phyloP scores from a whole-genome alignment of 2,888 invertebrate genomes.

The Macropis europaea region DNA sequence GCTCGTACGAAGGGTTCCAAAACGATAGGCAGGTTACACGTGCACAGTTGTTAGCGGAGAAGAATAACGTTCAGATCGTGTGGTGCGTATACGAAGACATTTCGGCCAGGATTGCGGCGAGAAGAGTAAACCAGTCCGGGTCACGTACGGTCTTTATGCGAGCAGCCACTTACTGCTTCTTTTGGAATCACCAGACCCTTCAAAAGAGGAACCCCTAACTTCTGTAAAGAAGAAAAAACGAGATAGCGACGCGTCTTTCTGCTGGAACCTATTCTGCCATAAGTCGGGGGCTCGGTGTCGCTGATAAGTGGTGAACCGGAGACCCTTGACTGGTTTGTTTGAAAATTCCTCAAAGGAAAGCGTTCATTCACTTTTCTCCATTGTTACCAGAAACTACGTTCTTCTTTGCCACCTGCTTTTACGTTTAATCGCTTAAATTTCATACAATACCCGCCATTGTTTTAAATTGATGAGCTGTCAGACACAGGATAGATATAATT shows the following conservation, averaged over 20 bases:
- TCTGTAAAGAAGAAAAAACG: neutral
- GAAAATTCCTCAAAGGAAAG: no score
- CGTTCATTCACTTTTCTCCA: no score
- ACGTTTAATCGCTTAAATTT: no score
- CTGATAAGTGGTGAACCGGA: slow-evolving; percentile 20
- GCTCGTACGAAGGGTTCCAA: neutral
- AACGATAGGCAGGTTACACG: slow-evolving; percentile 9
- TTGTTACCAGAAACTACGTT: no score
- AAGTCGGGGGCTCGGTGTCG: slow-evolving; percentile 2
- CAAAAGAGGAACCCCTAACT: slow-evolving; percentile 17
- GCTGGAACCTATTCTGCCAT: slow-evolving; percentile 1
- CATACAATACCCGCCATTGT: no score
- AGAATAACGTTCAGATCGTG: slow-evolving; percentile 60
- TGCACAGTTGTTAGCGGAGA: neutral
- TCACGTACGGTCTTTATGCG: slow-evolving; percentile 71
- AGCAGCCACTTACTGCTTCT: slow-evolving; percentile 63
- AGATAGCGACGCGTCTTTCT: slow-evolving; percentile 15
- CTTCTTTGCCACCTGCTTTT: no score
- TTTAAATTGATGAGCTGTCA: no score
- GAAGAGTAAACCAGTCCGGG: slow-evolving; percentile 33
- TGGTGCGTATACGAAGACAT: slow-evolving; percentile 54
- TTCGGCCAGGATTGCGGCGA: slow-evolving; percentile 7
- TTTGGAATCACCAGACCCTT: slow-evolving; percentile 59
- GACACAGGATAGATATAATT: no score
- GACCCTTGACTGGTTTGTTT: no score